These are phyloP conservation scores for Drosophila bocki DNA, from an alignment of 1,140 invertebrate species.

Conservation along the genomic window DNA sequence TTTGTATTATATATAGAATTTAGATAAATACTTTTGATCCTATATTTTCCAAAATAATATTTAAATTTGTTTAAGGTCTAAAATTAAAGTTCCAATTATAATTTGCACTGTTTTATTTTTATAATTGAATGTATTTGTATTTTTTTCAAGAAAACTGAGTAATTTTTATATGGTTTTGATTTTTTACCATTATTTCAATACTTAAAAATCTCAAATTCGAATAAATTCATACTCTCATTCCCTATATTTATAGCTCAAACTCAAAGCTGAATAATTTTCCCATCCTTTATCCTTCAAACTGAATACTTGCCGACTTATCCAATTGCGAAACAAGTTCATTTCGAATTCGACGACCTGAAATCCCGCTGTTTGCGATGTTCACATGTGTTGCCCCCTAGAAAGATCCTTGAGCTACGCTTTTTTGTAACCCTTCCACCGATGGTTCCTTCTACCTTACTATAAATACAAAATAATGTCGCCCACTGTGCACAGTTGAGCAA, in stretches of 20 bases:
- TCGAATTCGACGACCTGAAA: neutral
- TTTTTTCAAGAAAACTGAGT: neutral
- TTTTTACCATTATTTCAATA: too few relatives aligned
- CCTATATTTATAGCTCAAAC: neutral
- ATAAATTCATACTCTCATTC: neutral
- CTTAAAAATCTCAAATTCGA: neutral
- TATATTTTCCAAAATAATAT: too few relatives aligned
- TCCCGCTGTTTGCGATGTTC: conserved; percentile 28
- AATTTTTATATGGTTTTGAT: neutral
- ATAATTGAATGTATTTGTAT: too few relatives aligned
- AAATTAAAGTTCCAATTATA: too few relatives aligned
- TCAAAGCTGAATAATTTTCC: neutral
- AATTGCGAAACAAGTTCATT: conserved; percentile 43
- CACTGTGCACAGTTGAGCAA: conserved; percentile 53
- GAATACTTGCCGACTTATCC: conserved; percentile 29
- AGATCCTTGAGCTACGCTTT: conserved; percentile 5
- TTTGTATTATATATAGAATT: neutral
- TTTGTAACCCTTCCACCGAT: conserved; percentile 35
- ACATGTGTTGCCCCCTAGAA: conserved; percentile 18
- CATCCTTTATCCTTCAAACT: neutral
- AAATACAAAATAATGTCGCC: conserved; percentile 34
- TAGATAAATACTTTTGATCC: too few relatives aligned
- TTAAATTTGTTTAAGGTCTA: too few relatives aligned
- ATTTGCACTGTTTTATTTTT: too few relatives aligned
- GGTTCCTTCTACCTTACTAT: neutral